phyloP scores from a whole-genome alignment of 2,797 vertebrate genomes.

The Rachycentron canadum region DNA sequence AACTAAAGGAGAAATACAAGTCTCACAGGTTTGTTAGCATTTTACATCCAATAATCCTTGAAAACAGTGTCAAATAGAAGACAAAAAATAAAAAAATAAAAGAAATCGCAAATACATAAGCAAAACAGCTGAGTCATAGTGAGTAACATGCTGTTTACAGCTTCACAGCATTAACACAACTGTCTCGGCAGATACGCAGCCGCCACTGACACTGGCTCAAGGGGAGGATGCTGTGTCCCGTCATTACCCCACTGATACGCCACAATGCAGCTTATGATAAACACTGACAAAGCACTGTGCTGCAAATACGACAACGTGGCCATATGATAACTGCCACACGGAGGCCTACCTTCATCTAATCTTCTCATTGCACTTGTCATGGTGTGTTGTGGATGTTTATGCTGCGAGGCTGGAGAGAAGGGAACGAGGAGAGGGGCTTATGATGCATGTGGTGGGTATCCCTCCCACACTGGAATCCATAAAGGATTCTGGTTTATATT shows the following conservation, averaged over 20 bases:
- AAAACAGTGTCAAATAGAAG: constrained; percentile 18
- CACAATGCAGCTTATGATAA: constrained; percentile 28
- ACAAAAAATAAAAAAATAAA: constrained; percentile 4
- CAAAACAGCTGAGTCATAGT: constrained; percentile 29
- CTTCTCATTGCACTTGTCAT: constrained; percentile 1
- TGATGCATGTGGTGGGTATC: constrained; percentile 64
- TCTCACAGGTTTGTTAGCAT: not conserved
- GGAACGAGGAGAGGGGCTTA: constrained; percentile 15
- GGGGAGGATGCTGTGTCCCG: constrained; percentile 18
- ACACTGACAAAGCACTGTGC: constrained; percentile 18
- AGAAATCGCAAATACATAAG: constrained; percentile 13
- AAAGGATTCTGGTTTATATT: constrained; percentile 73
- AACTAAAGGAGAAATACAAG: not conserved
- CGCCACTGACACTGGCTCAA: constrained; percentile 33
- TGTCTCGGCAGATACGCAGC: constrained; percentile 16
- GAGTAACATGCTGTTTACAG: constrained; percentile 9
- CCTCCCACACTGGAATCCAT: constrained; percentile 65
- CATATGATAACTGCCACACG: not conserved
- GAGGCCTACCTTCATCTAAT: not conserved
- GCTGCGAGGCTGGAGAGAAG: constrained; percentile 19
- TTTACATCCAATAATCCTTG: not conserved
- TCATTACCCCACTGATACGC: constrained; percentile 19
- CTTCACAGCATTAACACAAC: constrained; percentile 16
- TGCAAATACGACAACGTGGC: constrained; percentile 8
- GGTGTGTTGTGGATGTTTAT: constrained; percentile 16